phyloP scores from a whole-genome alignment of 2,888 invertebrate genomes.

The Hemistola chrysoprasaria region DNA sequence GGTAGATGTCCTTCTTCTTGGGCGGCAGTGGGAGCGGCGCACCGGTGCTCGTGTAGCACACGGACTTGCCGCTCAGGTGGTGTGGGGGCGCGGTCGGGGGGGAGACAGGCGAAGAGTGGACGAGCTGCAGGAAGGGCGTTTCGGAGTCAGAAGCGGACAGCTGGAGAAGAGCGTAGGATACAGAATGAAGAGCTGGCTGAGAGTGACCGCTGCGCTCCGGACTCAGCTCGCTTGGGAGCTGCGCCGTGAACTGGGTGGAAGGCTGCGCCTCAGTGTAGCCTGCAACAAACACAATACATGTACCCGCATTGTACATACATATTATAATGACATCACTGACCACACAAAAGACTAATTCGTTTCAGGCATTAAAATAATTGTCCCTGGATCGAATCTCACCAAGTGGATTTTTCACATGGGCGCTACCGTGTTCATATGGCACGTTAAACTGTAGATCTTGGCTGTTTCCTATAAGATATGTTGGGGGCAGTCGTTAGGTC shows the following conservation, averaged over 20 bases:
- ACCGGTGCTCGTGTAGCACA: constrained; percentile 93
- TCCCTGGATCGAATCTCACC: too few species aligned
- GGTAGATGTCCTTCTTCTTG: constrained; percentile 95
- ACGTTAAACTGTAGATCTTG: too few species aligned
- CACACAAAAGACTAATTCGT: neutral
- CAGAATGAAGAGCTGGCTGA: constrained; percentile 66
- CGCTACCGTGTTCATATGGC: too few species aligned
- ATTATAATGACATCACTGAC: too few species aligned
- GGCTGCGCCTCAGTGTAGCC: constrained; percentile 91
- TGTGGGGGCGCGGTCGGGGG: constrained; percentile 52
- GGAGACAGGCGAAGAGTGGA: constrained; percentile 76
- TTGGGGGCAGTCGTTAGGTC: too few species aligned
- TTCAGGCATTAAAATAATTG: too few species aligned
- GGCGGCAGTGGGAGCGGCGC: constrained; percentile 92
- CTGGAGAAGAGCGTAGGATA: constrained; percentile 76
- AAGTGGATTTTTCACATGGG: too few species aligned
- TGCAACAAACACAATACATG: constrained; percentile 59
- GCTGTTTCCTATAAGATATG: too few species aligned
- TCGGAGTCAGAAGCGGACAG: constrained; percentile 70
- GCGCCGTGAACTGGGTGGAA: constrained; percentile 89
- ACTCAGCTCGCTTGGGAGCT: constrained; percentile 87
- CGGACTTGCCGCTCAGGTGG: constrained; percentile 72
- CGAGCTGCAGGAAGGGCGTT: constrained; percentile 68
- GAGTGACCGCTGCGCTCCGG: constrained; percentile 70
- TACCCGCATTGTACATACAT: too few species aligned